Conservation (phyloP, 1,140 invertebrate species). For the Trialeurodes vaporariorum region DNA sequence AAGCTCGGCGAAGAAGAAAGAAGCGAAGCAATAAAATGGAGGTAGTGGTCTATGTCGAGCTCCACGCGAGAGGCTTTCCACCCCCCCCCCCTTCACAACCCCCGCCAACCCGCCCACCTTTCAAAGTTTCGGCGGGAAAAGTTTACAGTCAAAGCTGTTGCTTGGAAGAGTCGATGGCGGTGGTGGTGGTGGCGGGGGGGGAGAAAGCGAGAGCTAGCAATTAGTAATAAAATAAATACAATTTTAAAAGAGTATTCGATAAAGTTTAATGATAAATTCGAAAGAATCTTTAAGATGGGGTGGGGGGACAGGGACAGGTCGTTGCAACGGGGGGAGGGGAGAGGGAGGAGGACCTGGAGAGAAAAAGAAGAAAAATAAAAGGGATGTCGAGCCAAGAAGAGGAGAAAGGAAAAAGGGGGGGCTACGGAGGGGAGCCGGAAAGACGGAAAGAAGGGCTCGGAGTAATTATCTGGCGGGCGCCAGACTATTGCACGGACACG, state of each 20-base stretch:
- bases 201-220: neutral
- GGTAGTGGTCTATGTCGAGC: neutral
- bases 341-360: neutral
- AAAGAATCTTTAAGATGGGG: neutral
- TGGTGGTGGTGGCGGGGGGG: too few species aligned
- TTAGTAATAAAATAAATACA: slow-evolving; percentile 1
- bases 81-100: too few species aligned
- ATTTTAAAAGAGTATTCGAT: neutral
- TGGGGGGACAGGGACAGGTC: too few species aligned
- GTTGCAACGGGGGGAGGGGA: neutral
- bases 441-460: too few species aligned
- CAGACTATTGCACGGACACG: too few species aligned
- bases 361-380: neutral
- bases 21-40: neutral
- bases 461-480: too few species aligned
- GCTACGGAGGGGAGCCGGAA: too few species aligned
- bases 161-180: too few species aligned
- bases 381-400: too few species aligned
- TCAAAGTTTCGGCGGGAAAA: neutral
- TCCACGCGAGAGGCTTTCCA: too few species aligned
- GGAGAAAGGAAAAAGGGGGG: too few species aligned
- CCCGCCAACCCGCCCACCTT: too few species aligned
- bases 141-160: neutral
- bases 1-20: neutral
- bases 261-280: slow-evolving; percentile 1